These are phyloP conservation scores for Lasiurus cinereus DNA, from an alignment of 2,113 vertebrate species.

Conservation along the genomic window DNA sequence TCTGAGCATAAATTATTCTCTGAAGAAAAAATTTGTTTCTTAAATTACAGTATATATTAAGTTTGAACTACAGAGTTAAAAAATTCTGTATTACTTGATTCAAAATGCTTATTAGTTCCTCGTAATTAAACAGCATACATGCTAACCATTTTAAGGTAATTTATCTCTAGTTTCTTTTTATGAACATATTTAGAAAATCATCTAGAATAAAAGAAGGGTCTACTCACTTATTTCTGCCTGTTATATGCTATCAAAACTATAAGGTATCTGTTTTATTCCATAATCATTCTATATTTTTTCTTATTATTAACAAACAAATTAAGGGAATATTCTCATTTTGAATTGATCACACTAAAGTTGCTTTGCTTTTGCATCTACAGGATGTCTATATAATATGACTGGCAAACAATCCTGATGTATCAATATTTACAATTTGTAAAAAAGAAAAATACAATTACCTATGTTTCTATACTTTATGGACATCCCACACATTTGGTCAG, in stretches of 20 bases:
- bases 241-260: slow-evolving; percentile 11
- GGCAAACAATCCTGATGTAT: background rate
- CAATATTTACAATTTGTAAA: background rate
- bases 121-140: slow-evolving; percentile 70
- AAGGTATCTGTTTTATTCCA: slow-evolving; percentile 49
- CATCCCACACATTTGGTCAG: background rate
- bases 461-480: background rate
- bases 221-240: background rate
- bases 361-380: background rate
- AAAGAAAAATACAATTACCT: background rate
- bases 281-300: slow-evolving; percentile 29
- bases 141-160: slow-evolving; percentile 68
- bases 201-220: slow-evolving; percentile 62
- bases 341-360: too few species aligned
- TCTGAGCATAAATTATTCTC: slow-evolving; percentile 77
- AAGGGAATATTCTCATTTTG: slow-evolving; percentile 39
- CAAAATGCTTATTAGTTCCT: slow-evolving; percentile 74
- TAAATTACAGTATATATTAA: slow-evolving; percentile 77
- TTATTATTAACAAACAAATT: background rate
- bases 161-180: slow-evolving; percentile 63
- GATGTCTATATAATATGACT: background rate
- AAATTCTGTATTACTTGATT: slow-evolving; percentile 74
- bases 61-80: slow-evolving; percentile 77
- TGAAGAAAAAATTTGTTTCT: slow-evolving; percentile 81
- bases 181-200: slow-evolving; percentile 64